Percentiles rank a stretch among this genome's conserved stretches.
Evolutionary conservation across 2,888 invertebrate species (phyloP).

Genomic region (Ennomos quercinarius): DNA sequence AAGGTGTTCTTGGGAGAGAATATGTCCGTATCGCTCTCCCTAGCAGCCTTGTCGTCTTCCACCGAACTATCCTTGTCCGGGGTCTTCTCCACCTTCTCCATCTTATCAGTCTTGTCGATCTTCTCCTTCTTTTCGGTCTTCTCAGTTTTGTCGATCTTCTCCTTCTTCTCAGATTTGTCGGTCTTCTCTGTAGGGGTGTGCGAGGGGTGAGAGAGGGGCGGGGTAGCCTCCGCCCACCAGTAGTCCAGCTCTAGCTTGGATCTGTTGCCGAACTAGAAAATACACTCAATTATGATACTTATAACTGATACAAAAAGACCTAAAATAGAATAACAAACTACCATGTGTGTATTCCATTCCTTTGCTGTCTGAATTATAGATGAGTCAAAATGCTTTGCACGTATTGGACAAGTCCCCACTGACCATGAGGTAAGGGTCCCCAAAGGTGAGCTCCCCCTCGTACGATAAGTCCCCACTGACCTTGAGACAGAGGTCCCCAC

Average conservation of each 20-base stretch:
- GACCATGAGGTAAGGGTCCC: no score
- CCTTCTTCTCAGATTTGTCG: conserved; percentile 48
- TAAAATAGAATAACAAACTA: no score
- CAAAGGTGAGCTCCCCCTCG: no score
- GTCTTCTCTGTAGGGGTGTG: conserved; percentile 27
- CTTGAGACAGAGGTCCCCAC: no score
- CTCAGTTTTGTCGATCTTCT: conserved; percentile 52
- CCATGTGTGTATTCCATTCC: no score
- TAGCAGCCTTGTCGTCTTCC: conserved; percentile 62
- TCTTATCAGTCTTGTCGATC: conserved; percentile 43
- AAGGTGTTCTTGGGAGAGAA: conserved; percentile 73
- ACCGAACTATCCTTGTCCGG: conserved; percentile 62
- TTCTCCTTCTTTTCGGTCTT: conserved; percentile 40
- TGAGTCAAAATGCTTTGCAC: no score
- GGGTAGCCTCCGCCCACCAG: conserved; percentile 88
- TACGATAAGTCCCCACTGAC: no score
- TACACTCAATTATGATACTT: background rate
- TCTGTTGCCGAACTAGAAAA: conserved; percentile 88
- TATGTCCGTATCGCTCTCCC: conserved; percentile 68
- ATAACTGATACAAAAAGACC: no score
- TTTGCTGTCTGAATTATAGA: no score
- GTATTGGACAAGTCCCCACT: no score
- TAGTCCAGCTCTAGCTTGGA: conserved; percentile 92
- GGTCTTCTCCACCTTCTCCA: conserved; percentile 52
- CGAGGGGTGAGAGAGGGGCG: conserved; percentile 59